Conservation (phyloP, 2,797 vertebrate genomes). For the Phoxinus dragarum region DNA sequence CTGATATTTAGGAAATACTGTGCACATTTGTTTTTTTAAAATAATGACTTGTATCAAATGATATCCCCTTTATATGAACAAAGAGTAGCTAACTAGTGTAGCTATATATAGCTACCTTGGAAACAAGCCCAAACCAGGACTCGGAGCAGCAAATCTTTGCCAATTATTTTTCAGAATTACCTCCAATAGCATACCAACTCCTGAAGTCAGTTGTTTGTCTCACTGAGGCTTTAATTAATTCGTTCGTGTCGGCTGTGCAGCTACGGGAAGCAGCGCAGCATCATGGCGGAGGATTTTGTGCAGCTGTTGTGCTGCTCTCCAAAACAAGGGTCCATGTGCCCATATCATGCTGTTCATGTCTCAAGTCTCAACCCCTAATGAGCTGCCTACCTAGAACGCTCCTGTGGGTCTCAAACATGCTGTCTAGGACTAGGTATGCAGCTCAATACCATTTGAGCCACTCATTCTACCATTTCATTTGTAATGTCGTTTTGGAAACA, state of each 20-base stretch:
- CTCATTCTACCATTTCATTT: not conserved
- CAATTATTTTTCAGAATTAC: conserved; percentile 67
- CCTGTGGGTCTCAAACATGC: not conserved
- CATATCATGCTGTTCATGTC: not conserved
- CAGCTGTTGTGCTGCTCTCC: conserved; percentile 40
- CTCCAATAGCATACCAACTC: conserved; percentile 84
- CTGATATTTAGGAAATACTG: not conserved
- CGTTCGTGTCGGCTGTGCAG: conserved; percentile 80
- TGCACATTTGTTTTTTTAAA: too few relatives aligned
- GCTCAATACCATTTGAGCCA: not conserved
- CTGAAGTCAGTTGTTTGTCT: conserved; percentile 78
- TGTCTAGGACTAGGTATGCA: not conserved
- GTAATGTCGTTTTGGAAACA: not conserved
- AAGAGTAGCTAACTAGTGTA: conserved; percentile 39
- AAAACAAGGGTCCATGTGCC: conserved; percentile 60
- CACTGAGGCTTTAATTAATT: conserved; percentile 78
- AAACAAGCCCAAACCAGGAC: conserved; percentile 60
- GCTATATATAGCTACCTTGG: conserved; percentile 47
- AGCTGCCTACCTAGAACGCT: not conserved
- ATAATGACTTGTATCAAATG: not conserved
- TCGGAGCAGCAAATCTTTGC: conserved; percentile 57
- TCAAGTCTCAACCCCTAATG: not conserved
- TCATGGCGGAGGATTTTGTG: conserved; percentile 83
- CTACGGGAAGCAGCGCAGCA: conserved; percentile 84
- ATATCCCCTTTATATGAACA: not conserved